A percentile compares a stretch with the other conserved stretches of the same genome.
Evolutionary conservation across 2,113 vertebrate species (phyloP).

Genomic region (Xenopus borealis): DNA sequence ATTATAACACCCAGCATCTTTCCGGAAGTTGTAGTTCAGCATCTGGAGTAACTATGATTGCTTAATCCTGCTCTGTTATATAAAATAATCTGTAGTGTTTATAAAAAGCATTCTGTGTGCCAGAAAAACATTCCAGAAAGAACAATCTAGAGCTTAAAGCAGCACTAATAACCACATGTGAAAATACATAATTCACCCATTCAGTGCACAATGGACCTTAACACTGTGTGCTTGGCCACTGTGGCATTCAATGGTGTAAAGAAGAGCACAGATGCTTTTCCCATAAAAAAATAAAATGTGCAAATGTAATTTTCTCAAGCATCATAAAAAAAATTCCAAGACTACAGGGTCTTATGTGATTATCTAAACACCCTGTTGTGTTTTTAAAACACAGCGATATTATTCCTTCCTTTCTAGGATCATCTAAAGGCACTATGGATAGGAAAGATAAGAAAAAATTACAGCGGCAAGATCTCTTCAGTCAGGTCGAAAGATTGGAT

Average conservation of each 20-base stretch:
- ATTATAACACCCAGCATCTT: no score
- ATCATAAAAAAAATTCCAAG: conserved; percentile 64
- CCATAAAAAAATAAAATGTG: conserved; percentile 80
- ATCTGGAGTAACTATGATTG: no score
- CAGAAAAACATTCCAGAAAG: conserved; percentile 39
- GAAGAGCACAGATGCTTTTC: no score
- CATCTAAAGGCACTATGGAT: conserved; percentile 98
- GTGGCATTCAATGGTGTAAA: no score
- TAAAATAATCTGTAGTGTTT: no score
- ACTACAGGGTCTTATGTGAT: conserved; percentile 65
- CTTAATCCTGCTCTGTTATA: no score
- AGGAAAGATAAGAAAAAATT: conserved; percentile 79
- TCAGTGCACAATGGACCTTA: no score
- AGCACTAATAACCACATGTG: conserved; percentile 61
- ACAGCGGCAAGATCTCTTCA: conserved; percentile 70
- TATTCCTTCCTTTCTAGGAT: conserved; percentile 85
- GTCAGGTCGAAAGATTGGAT: conserved; percentile 97
- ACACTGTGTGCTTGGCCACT: not conserved
- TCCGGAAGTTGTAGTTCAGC: no score
- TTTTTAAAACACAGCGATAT: conserved; percentile 66
- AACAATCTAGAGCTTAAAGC: conserved; percentile 71
- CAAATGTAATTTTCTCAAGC: conserved; percentile 82
- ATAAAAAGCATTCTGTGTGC: no score
- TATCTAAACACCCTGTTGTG: conserved; percentile 48
- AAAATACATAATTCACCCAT: not conserved